Evolutionary conservation across 37 sponge, comb jelly and placozoan genomes (phyloP).

Genomic region (Ianthella basta): DNA sequence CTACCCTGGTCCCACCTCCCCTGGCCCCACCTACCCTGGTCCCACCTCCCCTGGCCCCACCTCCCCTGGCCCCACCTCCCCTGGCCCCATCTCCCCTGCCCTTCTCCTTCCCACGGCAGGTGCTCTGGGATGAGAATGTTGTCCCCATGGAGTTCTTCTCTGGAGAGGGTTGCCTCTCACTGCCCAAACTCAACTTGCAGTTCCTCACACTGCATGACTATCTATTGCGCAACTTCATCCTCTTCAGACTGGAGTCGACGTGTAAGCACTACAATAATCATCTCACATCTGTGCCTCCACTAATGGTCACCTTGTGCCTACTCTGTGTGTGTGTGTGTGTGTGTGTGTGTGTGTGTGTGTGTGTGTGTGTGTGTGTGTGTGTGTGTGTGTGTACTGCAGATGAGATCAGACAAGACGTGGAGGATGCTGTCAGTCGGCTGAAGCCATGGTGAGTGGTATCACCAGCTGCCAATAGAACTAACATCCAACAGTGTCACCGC

Average conservation of each 20-base stretch:
- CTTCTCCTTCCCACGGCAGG: slow-evolving; percentile 14
- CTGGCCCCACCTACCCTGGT: neutral
- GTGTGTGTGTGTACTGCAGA: slow-evolving; percentile 43
- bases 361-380: neutral
- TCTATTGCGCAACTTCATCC: slow-evolving; percentile 86
- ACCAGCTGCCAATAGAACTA: neutral
- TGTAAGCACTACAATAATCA: slow-evolving; percentile 49
- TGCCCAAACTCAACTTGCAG: slow-evolving; percentile 99
- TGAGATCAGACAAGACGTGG: slow-evolving; percentile 93
- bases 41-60: neutral
- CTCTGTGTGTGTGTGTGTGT: slow-evolving; percentile 11
- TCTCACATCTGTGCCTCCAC: neutral
- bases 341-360: neutral
- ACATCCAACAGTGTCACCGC: no score
- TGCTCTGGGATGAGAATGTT: slow-evolving; percentile 92
- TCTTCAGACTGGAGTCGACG: slow-evolving; percentile 96
- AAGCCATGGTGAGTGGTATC: slow-evolving; percentile 77
- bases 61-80: neutral
- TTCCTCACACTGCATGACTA: slow-evolving; percentile 99
- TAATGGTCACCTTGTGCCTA: neutral
- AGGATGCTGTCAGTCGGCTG: slow-evolving; percentile 86
- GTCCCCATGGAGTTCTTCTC: slow-evolving; percentile 94
- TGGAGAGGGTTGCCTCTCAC: slow-evolving; percentile 90
- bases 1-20: no score
- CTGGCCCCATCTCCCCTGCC: slow-evolving; percentile 17